These are phyloP conservation scores for Drosophila kohkoa DNA, from an alignment of 1,140 invertebrate species.

Conservation along the genomic window DNA sequence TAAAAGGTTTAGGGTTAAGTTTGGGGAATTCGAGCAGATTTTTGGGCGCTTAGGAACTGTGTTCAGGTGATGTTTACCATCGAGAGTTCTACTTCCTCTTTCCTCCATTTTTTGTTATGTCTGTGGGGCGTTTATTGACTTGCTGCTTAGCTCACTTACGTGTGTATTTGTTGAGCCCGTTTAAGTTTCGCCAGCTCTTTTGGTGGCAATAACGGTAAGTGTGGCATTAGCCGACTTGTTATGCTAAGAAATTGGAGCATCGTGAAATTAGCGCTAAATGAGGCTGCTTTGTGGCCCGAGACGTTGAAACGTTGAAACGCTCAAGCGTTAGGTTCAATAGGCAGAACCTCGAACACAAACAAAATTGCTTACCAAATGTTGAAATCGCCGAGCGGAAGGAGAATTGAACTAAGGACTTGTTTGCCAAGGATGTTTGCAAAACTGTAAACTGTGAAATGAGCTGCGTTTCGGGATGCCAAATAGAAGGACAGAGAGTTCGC, in stretches of 20 bases:
- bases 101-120: conserved; percentile 1
- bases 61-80: conserved; percentile 63
- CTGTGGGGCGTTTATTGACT: conserved; percentile 44
- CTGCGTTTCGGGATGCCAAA: neutral
- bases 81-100: too few relatives aligned
- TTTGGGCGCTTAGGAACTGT: conserved; percentile 4
- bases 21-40: conserved; percentile 19
- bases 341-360: conserved; percentile 26
- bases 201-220: conserved; percentile 65
- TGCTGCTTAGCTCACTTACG: conserved; percentile 36
- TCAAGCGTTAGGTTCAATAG: conserved; percentile 33
- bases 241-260: conserved; percentile 69
- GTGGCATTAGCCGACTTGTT: conserved; percentile 52
- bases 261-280: conserved; percentile 78
- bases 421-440: conserved; percentile 39
- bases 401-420: conserved; percentile 8
- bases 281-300: conserved; percentile 70
- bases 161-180: conserved; percentile 49
- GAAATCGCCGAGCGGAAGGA: neutral
- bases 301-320: conserved; percentile 18
- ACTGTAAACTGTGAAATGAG: conserved; percentile 75
- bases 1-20: conserved; percentile 47
- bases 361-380: conserved; percentile 21
- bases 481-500: neutral
- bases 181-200: conserved; percentile 42